phyloP scores from a whole-genome alignment of 2,888 invertebrate species.

The Parapristionchus giblindavisi region DNA sequence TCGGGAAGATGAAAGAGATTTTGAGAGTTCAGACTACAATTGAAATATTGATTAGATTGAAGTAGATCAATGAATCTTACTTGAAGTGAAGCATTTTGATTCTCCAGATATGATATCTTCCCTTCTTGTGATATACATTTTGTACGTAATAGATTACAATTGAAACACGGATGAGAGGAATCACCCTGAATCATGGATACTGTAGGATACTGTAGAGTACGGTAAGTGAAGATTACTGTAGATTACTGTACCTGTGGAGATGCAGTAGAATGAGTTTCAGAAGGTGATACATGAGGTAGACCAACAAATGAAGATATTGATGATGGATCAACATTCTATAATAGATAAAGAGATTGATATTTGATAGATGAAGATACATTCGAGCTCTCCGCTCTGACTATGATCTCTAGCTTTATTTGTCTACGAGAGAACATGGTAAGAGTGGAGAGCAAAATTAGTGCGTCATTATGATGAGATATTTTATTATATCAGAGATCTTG shows the following conservation, averaged over 20 bases:
- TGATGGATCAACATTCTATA: constrained; percentile 33
- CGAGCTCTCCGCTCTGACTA: too few species aligned
- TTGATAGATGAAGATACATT: neutral
- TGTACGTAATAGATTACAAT: constrained; percentile 25
- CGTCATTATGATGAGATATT: too few species aligned
- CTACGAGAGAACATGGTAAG: neutral
- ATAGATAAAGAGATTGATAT: neutral
- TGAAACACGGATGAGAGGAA: constrained; percentile 24
- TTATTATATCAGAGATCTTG: too few species aligned
- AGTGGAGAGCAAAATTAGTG: neutral
- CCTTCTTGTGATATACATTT: neutral
- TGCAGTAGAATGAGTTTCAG: constrained; percentile 40
- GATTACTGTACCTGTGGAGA: constrained; percentile 36
- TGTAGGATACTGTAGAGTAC: neutral
- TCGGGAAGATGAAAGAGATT: constrained; percentile 10
- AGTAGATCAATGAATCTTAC: neutral
- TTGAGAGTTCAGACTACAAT: constrained; percentile 2
- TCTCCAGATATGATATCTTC: constrained; percentile 11
- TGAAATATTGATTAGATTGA: neutral
- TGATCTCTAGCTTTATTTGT: too few species aligned
- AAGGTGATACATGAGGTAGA: constrained; percentile 39
- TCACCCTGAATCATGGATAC: neutral
- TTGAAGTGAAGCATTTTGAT: neutral
- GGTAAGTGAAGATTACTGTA: neutral
- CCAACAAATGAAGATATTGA: neutral